Percentiles rank a stretch among this genome's conserved stretches.
Evolutionary conservation across 2,888 invertebrate genomes (phyloP).

Genomic region (Sphaerophoria rueppellii): DNA sequence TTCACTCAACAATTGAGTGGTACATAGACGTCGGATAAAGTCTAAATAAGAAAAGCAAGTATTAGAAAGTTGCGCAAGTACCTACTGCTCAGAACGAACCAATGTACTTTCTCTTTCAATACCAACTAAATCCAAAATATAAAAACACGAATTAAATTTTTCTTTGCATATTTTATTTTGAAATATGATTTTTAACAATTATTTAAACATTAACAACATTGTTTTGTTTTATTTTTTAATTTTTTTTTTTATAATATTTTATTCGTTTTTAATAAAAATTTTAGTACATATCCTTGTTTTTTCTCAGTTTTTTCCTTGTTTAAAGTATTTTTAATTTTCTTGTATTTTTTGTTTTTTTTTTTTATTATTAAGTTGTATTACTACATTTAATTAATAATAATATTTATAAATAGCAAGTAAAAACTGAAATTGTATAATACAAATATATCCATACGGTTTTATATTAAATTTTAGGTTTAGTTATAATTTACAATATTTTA

Average conservation of each 20-base stretch:
- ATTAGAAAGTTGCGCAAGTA: too few species aligned
- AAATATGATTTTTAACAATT: slow-evolving; percentile 81
- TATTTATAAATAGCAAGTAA: slow-evolving; percentile 74
- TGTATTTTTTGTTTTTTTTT: background rate
- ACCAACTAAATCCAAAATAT: too few species aligned
- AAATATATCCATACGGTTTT: slow-evolving; percentile 69
- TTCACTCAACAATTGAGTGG: too few species aligned
- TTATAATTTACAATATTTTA: slow-evolving; percentile 69
- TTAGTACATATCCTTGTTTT: slow-evolving; percentile 76
- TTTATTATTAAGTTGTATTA: slow-evolving; percentile 70
- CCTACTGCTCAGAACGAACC: too few species aligned
- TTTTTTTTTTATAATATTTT: slow-evolving; percentile 70
- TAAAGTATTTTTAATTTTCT: slow-evolving; percentile 46
- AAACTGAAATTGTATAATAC: slow-evolving; percentile 74
- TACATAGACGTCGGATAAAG: too few species aligned
- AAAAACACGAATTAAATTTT: slow-evolving; percentile 26
- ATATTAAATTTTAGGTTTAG: slow-evolving; percentile 58
- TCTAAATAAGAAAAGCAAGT: too few species aligned
- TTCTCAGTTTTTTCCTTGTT: slow-evolving; percentile 70
- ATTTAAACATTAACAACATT: slow-evolving; percentile 83
- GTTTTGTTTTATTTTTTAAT: slow-evolving; percentile 76
- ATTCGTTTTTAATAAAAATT: slow-evolving; percentile 74
- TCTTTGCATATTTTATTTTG: slow-evolving; percentile 76
- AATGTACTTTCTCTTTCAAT: too few species aligned
- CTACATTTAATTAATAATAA: slow-evolving; percentile 67